Conservation (phyloP, 2,797 vertebrate genomes). For the Limosa lapponica region DNA sequence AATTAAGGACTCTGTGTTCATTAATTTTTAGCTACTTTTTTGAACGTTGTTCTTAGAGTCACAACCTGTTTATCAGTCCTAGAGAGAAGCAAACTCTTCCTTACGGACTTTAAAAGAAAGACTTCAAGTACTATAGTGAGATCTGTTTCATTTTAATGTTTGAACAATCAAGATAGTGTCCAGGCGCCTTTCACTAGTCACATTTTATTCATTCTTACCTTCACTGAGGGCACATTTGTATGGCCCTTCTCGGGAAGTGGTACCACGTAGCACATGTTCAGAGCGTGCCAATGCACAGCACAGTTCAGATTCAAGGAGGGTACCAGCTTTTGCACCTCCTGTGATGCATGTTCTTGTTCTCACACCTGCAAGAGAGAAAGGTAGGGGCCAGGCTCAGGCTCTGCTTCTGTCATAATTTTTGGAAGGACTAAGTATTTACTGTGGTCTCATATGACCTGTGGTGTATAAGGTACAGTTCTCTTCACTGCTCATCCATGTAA, state of each 20-base stretch:
- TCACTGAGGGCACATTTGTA: not conserved
- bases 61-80: not conserved
- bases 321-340: not conserved
- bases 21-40: not conserved
- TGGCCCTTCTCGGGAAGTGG: not conserved
- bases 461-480: not conserved
- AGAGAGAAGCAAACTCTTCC: not conserved
- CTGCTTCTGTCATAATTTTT: not conserved
- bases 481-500: not conserved
- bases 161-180: not conserved
- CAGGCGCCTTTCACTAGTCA: not conserved
- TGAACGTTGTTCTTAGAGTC: not conserved
- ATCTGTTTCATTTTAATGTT: not conserved
- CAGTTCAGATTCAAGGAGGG: not conserved
- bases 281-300: not conserved
- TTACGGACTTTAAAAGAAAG: not conserved
- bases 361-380: not conserved
- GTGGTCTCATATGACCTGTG: not conserved
- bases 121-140: not conserved
- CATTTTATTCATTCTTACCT: not conserved
- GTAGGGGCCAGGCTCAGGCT: not conserved
- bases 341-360: not conserved
- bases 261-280: not conserved
- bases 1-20: not conserved
- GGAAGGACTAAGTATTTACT: not conserved